A percentile compares a stretch with the other conserved stretches of the same genome.
phyloP scores from a whole-genome alignment of 92 coral and sea anemone species.

The Isaurus tuberculatus region DNA sequence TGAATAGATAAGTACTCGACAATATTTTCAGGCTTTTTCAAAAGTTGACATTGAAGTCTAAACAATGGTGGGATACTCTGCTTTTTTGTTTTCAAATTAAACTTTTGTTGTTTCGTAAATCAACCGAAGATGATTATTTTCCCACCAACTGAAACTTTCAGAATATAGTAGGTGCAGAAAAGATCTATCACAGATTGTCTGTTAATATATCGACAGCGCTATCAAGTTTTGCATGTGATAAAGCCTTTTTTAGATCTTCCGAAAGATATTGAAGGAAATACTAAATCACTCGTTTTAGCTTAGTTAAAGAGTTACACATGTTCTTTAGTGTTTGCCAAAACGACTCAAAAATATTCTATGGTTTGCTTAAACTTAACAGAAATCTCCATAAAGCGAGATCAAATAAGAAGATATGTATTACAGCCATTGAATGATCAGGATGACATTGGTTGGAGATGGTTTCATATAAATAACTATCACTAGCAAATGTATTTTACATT shows the following conservation, averaged over 20 bases:
- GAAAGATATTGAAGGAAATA: constrained; percentile 38
- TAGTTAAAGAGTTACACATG: constrained; percentile 19
- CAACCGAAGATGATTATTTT: constrained; percentile 14
- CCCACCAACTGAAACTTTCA: constrained; percentile 14
- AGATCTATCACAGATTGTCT: constrained; percentile 30
- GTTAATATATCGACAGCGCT: constrained; percentile 58
- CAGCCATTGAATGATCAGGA: neutral
- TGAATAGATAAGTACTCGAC: constrained; percentile 45
- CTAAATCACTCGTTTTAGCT: constrained; percentile 17
- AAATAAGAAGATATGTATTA: neutral
- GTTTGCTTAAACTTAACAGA: constrained; percentile 32
- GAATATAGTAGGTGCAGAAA: constrained; percentile 4
- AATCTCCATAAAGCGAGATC: constrained; percentile 34
- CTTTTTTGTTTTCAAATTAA: constrained; percentile 28
- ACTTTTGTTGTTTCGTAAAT: constrained; percentile 16
- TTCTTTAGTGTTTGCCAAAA: constrained; percentile 10
- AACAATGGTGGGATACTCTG: constrained; percentile 22
- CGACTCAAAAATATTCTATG: constrained; percentile 2
- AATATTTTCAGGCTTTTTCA: constrained; percentile 35
- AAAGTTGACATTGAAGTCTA: constrained; percentile 39
- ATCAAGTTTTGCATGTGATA: constrained; percentile 53
- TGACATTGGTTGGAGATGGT: neutral
- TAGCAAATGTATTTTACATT: neutral
- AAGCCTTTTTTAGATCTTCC: constrained; percentile 19
- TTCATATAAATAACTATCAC: neutral